Evolutionary conservation across 64 coral and sea anemone genomes (phyloP).

Genomic region (Pocillopora verrucosa): DNA sequence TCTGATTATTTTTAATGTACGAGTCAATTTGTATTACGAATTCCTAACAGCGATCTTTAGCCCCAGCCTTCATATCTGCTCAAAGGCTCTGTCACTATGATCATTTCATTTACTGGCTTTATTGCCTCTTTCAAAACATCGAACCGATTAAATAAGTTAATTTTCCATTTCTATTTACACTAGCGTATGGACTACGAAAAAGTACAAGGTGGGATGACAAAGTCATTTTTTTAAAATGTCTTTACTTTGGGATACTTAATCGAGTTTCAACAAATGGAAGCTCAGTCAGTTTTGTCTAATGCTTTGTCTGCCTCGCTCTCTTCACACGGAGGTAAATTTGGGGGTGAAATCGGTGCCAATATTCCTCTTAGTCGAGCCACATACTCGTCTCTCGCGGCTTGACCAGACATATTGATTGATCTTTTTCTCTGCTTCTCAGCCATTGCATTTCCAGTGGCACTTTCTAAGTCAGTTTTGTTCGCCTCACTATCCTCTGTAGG

Average conservation of each 20-base stretch:
- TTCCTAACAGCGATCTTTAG: no score
- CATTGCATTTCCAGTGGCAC: background rate
- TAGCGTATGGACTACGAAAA: no score
- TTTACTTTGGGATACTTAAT: background rate
- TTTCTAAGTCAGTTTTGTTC: background rate
- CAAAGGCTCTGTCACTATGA: no score
- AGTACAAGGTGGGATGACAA: no score
- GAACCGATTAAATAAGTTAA: no score
- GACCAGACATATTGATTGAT: constrained; percentile 16
- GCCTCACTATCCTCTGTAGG: background rate
- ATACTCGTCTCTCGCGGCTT: constrained; percentile 25
- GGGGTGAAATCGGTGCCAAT: background rate
- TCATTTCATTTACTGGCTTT: no score
- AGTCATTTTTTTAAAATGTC: no score
- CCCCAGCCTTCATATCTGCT: no score
- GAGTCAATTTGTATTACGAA: no score
- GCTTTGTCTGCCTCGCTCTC: background rate
- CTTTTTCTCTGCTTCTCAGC: constrained; percentile 7
- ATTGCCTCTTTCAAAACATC: no score
- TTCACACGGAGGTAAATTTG: background rate
- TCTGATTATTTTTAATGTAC: no score
- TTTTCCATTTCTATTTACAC: no score
- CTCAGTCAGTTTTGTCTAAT: background rate
- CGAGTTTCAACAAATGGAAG: background rate
- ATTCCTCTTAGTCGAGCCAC: constrained; percentile 12